A percentile compares a stretch with the other conserved stretches of the same genome.
Evolutionary conservation across 2,113 vertebrate species (phyloP).

Genomic region (Rhineura floridana): DNA sequence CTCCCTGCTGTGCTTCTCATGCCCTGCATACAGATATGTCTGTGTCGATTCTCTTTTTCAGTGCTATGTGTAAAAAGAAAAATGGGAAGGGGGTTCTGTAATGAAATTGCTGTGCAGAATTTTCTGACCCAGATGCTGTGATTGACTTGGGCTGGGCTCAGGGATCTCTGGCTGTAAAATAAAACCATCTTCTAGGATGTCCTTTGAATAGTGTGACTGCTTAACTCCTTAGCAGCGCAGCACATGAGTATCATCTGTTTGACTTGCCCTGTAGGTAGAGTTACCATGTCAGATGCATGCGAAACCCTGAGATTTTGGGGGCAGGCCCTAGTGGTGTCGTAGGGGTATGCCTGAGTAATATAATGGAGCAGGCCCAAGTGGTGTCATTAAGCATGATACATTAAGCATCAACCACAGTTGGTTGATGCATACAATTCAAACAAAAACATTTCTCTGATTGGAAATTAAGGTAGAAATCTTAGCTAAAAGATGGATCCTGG

Average conservation of each 20-base stretch:
- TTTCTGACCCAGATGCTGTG: neutral
- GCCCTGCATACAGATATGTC: neutral
- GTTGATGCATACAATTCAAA: no score
- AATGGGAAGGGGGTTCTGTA: neutral
- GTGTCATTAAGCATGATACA: no score
- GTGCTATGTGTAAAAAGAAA: neutral
- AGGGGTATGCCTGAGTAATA: no score
- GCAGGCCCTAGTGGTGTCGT: no score
- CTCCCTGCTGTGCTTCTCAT: neutral
- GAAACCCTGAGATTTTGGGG: no score
- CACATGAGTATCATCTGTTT: neutral
- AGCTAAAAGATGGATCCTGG: no score
- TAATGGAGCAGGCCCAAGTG: no score
- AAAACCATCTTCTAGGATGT: neutral
- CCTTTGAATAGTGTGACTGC: neutral
- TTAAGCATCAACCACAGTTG: no score
- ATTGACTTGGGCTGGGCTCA: neutral
- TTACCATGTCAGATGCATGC: no score
- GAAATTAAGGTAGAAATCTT: no score
- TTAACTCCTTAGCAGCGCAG: neutral
- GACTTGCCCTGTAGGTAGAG: neutral
- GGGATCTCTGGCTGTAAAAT: neutral
- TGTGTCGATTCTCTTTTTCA: neutral
- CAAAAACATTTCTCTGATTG: no score
- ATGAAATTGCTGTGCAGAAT: neutral